phyloP scores from a whole-genome alignment of 1,140 invertebrate species.

The Chrysopa pallens region DNA sequence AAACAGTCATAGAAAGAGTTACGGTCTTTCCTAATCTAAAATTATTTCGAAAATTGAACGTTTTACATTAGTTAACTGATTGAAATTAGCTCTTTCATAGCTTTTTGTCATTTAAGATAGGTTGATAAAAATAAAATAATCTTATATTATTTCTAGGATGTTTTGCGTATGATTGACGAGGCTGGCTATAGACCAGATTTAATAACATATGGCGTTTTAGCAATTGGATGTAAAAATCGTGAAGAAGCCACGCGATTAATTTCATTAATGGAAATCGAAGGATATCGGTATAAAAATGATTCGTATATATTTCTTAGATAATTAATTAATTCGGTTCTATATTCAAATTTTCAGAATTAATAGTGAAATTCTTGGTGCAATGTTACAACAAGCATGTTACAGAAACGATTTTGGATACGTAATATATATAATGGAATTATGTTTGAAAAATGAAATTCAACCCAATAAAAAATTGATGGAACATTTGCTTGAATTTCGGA shows the following conservation, averaged over 20 bases:
- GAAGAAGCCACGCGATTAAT: constrained; percentile 41
- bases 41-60: too few species aligned
- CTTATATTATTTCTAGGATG: constrained; percentile 26
- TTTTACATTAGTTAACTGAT: too few species aligned
- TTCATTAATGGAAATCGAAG: constrained; percentile 42
- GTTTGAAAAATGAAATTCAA: constrained; percentile 34
- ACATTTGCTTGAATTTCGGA: constrained; percentile 32
- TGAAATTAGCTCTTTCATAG: too few species aligned
- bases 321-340: too few species aligned
- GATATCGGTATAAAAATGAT: constrained; percentile 30
- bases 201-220: constrained; percentile 71
- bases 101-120: too few species aligned
- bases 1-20: too few species aligned
- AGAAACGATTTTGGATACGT: constrained; percentile 42
- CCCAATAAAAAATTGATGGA: constrained; percentile 35
- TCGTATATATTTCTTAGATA: too few species aligned
- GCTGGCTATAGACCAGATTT: constrained; percentile 45
- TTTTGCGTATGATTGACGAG: constrained; percentile 41
- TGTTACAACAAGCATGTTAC: constrained; percentile 40
- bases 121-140: too few species aligned
- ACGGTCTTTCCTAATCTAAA: too few species aligned
- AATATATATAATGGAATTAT: constrained; percentile 42
- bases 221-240: constrained; percentile 47
- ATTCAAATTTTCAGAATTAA: constrained; percentile 35
- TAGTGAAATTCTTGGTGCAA: constrained; percentile 45